Base-by-base conservation (phyloP, 1,140 invertebrate genomes). In the Hormaphis cornu region DNA sequence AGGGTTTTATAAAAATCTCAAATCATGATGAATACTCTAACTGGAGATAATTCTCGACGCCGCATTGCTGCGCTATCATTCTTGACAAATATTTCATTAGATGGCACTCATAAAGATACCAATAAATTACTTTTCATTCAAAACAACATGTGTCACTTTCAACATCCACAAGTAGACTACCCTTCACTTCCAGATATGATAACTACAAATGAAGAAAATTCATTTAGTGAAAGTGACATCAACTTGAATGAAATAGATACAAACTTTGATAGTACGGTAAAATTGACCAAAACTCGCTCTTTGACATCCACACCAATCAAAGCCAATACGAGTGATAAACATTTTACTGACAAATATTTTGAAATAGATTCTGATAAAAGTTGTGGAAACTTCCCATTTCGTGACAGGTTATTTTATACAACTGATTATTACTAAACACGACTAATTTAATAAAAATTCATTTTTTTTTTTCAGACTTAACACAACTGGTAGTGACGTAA, bases 41-140 rank as follows among this genome's bases (percentile, higher is more conserved):
- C 28, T 24, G 28, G 61, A 9, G 53, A 42, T 24, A 72, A 50
- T 26, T 72, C 72, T 14, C 69, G 90, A 75, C 82, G 88, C 77
- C 84, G 91, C 78, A 82, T 93, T 74, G 90, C 91, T 76, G 91
- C 91, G 73, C 83, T 93, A 71, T 90, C 89, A 74, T 97, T 96
- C 82, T 82, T 97, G 73, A 90, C 91, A 30, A 95, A 95, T 81
- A 96, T 97, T 76, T 95, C 93, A 69, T 82, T 96, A 66, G 92
- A 95, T 83, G 93, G 93, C 59, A 90, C 87, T 74, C 88, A 93
- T 80, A 85, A 85, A 74, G 91, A 95, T 78, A 92, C 89, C 61
- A 87, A 86, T 77, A 79, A 89, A 74, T 82, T 83, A 40, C 77
- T 82, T 72, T 73, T 73, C 28, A 66, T 58, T 5, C 70, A 69